Conservation (phyloP, 2,888 invertebrate species). For the Conomelus anceps region DNA sequence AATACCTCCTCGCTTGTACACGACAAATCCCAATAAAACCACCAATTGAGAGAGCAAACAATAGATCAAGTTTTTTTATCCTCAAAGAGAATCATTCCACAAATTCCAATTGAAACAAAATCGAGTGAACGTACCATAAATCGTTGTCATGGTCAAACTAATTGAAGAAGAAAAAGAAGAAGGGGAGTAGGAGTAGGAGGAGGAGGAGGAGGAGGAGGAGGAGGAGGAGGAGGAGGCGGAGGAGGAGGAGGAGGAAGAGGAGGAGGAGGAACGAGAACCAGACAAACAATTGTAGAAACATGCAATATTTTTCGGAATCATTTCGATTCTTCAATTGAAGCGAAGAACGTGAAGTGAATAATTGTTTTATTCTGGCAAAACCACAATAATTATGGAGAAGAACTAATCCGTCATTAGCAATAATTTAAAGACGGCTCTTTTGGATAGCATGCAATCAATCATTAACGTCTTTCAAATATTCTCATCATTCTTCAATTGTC, state of each 20-base stretch:
- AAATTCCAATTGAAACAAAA: not conserved
- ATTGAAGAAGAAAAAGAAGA: not conserved
- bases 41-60: not conserved
- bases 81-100: not conserved
- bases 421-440: not conserved
- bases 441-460: not conserved
- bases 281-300: not conserved
- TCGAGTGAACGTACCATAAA: not conserved
- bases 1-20: not conserved
- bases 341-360: not conserved
- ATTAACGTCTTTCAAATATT: not conserved
- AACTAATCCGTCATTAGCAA: not conserved
- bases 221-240: not conserved
- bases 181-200: not conserved
- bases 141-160: not conserved
- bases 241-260: no score
- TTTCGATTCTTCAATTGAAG: not conserved
- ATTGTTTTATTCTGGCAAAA: not conserved
- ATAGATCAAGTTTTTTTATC: not conserved
- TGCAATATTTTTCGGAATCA: not conserved
- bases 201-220: no score
- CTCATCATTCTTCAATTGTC: not conserved
- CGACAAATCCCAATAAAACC: not conserved
- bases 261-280: not conserved
- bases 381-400: not conserved